These are phyloP conservation scores for Gymnogyps californianus DNA, from an alignment of 2,113 vertebrate species.

Conservation along the genomic window DNA sequence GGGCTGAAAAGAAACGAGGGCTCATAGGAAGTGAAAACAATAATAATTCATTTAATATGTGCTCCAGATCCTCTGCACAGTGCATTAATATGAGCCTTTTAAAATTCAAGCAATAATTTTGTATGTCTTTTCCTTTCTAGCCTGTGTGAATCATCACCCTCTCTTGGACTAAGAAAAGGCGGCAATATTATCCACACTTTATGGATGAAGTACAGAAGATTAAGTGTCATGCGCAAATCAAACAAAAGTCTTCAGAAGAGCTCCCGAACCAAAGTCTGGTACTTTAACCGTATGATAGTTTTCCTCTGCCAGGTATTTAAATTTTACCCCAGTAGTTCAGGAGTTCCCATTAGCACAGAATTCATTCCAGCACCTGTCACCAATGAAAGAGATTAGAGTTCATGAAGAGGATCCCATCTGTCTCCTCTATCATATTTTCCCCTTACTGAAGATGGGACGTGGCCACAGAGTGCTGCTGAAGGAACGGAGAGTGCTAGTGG, in stretches of 20 bases:
- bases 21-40: constrained; percentile 13
- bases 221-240: constrained; percentile 3
- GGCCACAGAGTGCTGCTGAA: rapidly evolving
- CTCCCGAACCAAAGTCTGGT: neutral
- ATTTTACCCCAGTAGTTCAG: neutral
- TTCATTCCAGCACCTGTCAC: neutral
- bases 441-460: neutral
- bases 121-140: neutral
- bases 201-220: constrained; percentile 13
- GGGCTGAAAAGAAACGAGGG: neutral
- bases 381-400: neutral
- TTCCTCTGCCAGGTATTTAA: constrained; percentile 14
- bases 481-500: neutral
- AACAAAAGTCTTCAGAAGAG: neutral
- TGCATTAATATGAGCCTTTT: neutral
- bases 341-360: constrained; percentile 23
- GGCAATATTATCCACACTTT: neutral
- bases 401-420: neutral
- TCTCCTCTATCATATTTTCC: neutral
- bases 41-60: constrained; percentile 20
- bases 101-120: constrained; percentile 40
- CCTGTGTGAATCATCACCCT: constrained; percentile 11
- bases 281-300: neutral
- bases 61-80: neutral
- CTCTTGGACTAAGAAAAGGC: neutral